Evolutionary conservation across 2,797 vertebrate genomes (phyloP).

Genomic region (Phataginus tetradactyla): DNA sequence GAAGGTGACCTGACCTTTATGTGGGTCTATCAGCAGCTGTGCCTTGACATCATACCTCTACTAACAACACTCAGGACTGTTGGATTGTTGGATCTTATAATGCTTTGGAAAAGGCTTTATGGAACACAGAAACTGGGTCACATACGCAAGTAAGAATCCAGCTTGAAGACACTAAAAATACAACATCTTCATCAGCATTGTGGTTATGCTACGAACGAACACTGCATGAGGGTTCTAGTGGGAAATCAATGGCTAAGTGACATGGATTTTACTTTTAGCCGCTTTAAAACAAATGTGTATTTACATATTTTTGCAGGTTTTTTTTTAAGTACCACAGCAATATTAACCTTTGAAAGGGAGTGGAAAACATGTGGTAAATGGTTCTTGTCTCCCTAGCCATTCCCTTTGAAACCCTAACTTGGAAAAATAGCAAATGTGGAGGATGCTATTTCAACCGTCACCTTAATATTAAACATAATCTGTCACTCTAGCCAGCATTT

Average conservation of each 20-base stretch:
- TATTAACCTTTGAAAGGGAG: constrained; percentile 21
- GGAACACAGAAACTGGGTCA: neutral
- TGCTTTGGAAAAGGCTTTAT: neutral
- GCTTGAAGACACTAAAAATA: neutral
- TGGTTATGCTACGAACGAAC: fast-evolving
- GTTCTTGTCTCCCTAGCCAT: neutral
- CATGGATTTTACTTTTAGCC: neutral
- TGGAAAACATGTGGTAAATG: constrained; percentile 42
- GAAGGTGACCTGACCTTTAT: neutral
- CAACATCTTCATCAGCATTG: fast-evolving
- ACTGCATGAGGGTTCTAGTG: fast-evolving
- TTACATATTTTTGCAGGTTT: neutral
- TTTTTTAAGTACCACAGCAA: neutral
- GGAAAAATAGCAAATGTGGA: constrained; percentile 39
- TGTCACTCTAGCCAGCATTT: constrained; percentile 31
- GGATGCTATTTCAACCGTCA: constrained; percentile 42
- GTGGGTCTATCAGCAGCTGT: neutral
- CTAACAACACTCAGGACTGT: neutral
- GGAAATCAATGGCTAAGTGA: neutral
- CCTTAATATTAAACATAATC: constrained; percentile 55
- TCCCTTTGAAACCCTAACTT: constrained; percentile 26
- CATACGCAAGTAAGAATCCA: neutral
- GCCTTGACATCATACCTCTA: neutral
- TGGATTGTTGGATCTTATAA: neutral
- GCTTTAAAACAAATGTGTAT: neutral